Conservation (phyloP, 2,113 vertebrate genomes). For the Lepus americanus region DNA sequence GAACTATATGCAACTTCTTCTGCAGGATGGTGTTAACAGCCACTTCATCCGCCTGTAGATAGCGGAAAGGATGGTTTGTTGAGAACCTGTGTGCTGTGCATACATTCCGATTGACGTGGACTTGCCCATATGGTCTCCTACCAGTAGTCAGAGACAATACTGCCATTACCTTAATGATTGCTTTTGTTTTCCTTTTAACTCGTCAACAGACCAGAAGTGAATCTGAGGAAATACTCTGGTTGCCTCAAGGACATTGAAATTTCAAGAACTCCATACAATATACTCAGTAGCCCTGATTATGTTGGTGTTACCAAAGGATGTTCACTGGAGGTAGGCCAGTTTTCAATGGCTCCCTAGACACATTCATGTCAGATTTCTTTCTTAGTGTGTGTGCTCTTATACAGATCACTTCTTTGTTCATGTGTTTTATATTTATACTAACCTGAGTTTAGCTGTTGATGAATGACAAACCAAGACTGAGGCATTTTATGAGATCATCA, state of each 20-base stretch:
- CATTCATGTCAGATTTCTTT: not conserved
- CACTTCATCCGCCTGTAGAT: not conserved
- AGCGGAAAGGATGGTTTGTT: not conserved
- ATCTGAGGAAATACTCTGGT: constrained; percentile 93
- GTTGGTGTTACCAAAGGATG: constrained; percentile 97
- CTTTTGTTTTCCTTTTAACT: constrained; percentile 68
- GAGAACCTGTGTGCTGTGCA: not conserved
- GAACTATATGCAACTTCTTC: not conserved
- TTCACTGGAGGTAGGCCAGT: constrained; percentile 92
- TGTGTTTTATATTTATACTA: not conserved
- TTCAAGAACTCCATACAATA: constrained; percentile 95
- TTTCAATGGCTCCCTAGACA: not conserved
- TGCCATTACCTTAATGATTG: not conserved
- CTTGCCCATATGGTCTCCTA: not conserved
- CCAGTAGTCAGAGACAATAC: not conserved
- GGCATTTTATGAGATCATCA: not conserved
- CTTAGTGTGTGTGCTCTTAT: not conserved
- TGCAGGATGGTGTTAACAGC: not conserved
- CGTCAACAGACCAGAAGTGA: constrained; percentile 94
- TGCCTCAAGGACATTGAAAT: constrained; percentile 98
- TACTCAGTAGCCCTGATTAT: constrained; percentile 96
- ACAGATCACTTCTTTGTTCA: not conserved
- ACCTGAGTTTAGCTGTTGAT: not conserved
- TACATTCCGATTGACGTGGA: not conserved
- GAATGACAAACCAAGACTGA: not conserved